Evolutionary conservation across 2,113 vertebrate species (phyloP).

Genomic region (Lipophrys pholis): DNA sequence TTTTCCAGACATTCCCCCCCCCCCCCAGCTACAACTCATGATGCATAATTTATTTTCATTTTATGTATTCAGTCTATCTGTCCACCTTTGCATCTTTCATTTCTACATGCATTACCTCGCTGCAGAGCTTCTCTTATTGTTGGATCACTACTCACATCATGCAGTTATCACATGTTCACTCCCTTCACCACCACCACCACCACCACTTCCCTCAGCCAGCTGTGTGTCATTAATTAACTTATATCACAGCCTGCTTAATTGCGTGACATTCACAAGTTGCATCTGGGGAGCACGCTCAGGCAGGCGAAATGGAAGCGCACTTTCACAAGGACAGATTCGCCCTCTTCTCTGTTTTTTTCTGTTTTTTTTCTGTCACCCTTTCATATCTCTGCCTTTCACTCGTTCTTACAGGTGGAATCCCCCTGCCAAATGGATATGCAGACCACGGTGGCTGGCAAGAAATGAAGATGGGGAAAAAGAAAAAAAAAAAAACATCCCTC

Average conservation of each 20-base stretch:
- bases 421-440: conserved; percentile 27
- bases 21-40: conserved; percentile 25
- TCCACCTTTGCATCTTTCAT: conserved; percentile 23
- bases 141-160: conserved; percentile 14
- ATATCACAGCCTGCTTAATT: conserved; percentile 65
- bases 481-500: conserved; percentile 50
- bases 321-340: conserved; percentile 57
- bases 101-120: conserved; percentile 16
- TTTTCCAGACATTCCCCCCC: conserved; percentile 33
- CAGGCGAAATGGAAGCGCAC: conserved; percentile 42
- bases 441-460: conserved; percentile 39
- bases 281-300: conserved; percentile 54
- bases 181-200: neutral
- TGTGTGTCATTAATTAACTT: conserved; percentile 70
- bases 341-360: conserved; percentile 13
- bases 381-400: conserved; percentile 58
- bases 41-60: conserved; percentile 27
- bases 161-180: conserved; percentile 19
- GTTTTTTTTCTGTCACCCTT: conserved; percentile 13
- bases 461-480: conserved; percentile 55
- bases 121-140: conserved; percentile 12
- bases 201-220: conserved; percentile 15
- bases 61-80: conserved; percentile 9
- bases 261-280: conserved; percentile 66
- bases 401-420: conserved; percentile 31